Evolutionary conservation across 1,140 invertebrate genomes (phyloP).

Genomic region (Ectropis grisescens): DNA sequence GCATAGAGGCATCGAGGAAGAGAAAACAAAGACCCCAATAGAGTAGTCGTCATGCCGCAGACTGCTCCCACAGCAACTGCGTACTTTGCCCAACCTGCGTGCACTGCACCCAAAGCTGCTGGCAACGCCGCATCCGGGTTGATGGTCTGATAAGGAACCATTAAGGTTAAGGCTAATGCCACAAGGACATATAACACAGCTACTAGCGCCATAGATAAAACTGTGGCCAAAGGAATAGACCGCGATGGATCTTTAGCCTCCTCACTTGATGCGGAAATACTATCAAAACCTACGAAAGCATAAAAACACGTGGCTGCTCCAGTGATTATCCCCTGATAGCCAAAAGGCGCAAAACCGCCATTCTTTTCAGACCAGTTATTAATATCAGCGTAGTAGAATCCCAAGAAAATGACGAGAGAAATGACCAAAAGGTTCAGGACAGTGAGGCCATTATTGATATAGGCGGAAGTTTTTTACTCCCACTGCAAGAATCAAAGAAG

Average conservation of each 20-base stretch:
- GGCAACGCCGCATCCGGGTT: conserved; percentile 86
- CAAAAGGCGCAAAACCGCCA: conserved; percentile 86
- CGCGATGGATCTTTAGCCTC: conserved; percentile 84
- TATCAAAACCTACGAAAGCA: conserved; percentile 87
- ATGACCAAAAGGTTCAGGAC: conserved; percentile 84
- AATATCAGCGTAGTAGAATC: conserved; percentile 84
- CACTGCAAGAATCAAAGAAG: conserved; percentile 78
- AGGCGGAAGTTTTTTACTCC: conserved; percentile 91
- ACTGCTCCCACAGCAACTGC: conserved; percentile 89
- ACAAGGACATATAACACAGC: conserved; percentile 86
- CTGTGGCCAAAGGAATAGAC: conserved; percentile 86
- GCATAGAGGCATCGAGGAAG: conserved; percentile 88
- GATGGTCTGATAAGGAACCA: conserved; percentile 84
- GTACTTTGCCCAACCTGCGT: conserved; percentile 88
- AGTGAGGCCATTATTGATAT: conserved; percentile 86
- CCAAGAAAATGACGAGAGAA: conserved; percentile 79
- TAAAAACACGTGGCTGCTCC: conserved; percentile 93
- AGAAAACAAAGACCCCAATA: conserved; percentile 88
- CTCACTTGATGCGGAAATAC: conserved; percentile 89
- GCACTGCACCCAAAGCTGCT: conserved; percentile 82
- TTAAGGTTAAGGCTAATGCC: conserved; percentile 83
- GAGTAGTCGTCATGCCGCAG: conserved; percentile 90
- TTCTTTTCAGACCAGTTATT: conserved; percentile 83
- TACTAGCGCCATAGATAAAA: conserved; percentile 84
- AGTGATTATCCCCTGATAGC: conserved; percentile 81